These are phyloP conservation scores for Progne subis DNA, from an alignment of 2,113 vertebrate genomes.

Conservation along the genomic window DNA sequence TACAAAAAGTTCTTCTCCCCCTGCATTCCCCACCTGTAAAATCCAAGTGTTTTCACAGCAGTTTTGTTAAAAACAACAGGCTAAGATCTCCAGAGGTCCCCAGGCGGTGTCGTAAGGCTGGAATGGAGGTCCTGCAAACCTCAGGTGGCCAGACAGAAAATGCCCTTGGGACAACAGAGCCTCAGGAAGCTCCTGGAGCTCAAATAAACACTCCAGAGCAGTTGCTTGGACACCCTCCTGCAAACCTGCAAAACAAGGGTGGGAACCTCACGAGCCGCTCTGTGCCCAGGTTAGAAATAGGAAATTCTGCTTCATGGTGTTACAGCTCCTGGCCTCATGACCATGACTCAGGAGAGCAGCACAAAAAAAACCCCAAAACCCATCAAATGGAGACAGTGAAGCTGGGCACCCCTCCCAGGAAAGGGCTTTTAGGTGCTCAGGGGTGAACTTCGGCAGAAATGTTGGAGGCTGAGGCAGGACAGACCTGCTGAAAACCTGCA, in stretches of 20 bases:
- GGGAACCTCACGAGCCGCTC: conserved; percentile 48
- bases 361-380: not conserved
- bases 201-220: conserved; percentile 32
- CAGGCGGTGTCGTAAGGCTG: not conserved
- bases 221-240: conserved; percentile 52
- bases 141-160: conserved; percentile 26
- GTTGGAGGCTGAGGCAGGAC: not conserved
- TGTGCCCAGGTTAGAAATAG: conserved; percentile 38
- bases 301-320: conserved; percentile 40
- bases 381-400: not conserved
- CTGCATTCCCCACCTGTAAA: not conserved
- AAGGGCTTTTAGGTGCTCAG: not conserved
- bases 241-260: conserved; percentile 69
- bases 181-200: conserved; percentile 33
- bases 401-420: not conserved
- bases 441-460: not conserved
- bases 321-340: conserved; percentile 19
- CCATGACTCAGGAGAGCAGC: conserved; percentile 40
- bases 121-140: not conserved
- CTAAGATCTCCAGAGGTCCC: not conserved
- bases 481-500: not conserved
- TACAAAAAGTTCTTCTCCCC: not conserved
- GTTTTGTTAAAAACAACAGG: not conserved
- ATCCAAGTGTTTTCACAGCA: not conserved
- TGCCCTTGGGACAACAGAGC: not conserved